Conservation (phyloP, 2,113 vertebrate genomes). For the Myotis yumanensis region DNA sequence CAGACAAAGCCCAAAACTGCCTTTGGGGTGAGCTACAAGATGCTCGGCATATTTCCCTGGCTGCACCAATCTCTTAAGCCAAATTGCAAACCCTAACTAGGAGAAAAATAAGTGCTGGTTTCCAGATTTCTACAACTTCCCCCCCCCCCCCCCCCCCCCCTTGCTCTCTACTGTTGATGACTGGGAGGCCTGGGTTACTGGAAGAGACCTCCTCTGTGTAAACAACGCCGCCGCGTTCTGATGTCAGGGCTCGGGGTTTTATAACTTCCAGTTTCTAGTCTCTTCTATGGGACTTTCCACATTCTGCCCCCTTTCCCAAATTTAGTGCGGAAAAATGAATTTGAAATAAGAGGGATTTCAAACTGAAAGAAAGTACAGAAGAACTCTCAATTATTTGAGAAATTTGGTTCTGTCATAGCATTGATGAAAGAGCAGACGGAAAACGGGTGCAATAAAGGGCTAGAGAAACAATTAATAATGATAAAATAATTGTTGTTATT, state of each 20-base stretch:
- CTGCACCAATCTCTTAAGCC: neutral
- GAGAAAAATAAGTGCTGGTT: neutral
- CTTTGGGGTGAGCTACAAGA: neutral
- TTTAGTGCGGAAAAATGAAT: slow-evolving; percentile 7
- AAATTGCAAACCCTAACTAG: neutral
- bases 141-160: slow-evolving; percentile 40
- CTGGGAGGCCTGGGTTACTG: slow-evolving; percentile 67
- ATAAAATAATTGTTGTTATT: neutral
- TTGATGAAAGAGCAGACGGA: too few species aligned
- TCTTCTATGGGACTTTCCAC: slow-evolving; percentile 82
- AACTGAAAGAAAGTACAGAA: fast-evolving
- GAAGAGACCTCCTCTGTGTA: slow-evolving; percentile 72
- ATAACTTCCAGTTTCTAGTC: slow-evolving; percentile 76
- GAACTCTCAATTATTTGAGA: neutral
- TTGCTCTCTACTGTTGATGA: neutral
- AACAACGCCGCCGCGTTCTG: slow-evolving; percentile 69
- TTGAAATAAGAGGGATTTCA: neutral
- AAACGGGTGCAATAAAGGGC: neutral
- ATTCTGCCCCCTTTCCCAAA: slow-evolving; percentile 49
- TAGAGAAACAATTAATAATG: neutral
- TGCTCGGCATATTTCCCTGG: neutral
- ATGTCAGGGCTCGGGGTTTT: slow-evolving; percentile 72
- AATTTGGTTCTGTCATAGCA: fast-evolving
- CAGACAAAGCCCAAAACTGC: neutral
- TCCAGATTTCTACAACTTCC: neutral